phyloP scores from a whole-genome alignment of 2,113 vertebrate species.

The Notothenia coriiceps region DNA sequence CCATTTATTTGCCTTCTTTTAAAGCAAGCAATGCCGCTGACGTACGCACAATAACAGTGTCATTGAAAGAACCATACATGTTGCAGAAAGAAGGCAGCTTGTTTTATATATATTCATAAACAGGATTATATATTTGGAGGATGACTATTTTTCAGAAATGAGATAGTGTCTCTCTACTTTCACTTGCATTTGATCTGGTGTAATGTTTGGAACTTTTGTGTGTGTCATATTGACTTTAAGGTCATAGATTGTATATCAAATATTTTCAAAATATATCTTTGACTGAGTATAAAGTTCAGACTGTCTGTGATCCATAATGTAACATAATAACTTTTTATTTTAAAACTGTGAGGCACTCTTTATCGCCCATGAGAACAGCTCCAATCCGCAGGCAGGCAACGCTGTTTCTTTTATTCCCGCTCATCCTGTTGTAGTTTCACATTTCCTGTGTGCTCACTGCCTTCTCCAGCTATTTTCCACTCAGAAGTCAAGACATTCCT shows the following conservation, averaged over 20 bases:
- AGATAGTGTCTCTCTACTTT: constrained; percentile 8
- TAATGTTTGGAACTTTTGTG: constrained; percentile 4
- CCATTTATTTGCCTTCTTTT: constrained; percentile 40
- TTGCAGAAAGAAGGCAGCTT: constrained; percentile 52
- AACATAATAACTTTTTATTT: not conserved
- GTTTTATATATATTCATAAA: constrained; percentile 17
- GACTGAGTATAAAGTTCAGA: not conserved
- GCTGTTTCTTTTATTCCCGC: constrained; percentile 40
- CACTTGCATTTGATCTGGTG: constrained; percentile 3
- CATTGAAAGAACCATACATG: constrained; percentile 14
- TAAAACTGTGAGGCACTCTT: not conserved
- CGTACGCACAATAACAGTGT: constrained; percentile 67
- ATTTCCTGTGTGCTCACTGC: constrained; percentile 62
- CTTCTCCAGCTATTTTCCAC: constrained; percentile 50
- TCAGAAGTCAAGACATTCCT: constrained; percentile 48
- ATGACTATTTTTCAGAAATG: constrained; percentile 26
- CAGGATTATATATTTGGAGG: constrained; percentile 24
- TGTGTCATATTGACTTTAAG: constrained; percentile 28
- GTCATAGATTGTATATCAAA: constrained; percentile 34
- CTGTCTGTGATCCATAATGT: constrained; percentile 21
- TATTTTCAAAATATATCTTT: constrained; percentile 17
- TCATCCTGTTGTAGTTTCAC: constrained; percentile 58
- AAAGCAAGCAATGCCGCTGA: constrained; percentile 45
- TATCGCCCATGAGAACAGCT: constrained; percentile 16
- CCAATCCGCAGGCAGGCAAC: constrained; percentile 8